These are phyloP conservation scores for Lepilemur ruficaudatus DNA, from an alignment of 2,797 vertebrate species.

Conservation along the genomic window DNA sequence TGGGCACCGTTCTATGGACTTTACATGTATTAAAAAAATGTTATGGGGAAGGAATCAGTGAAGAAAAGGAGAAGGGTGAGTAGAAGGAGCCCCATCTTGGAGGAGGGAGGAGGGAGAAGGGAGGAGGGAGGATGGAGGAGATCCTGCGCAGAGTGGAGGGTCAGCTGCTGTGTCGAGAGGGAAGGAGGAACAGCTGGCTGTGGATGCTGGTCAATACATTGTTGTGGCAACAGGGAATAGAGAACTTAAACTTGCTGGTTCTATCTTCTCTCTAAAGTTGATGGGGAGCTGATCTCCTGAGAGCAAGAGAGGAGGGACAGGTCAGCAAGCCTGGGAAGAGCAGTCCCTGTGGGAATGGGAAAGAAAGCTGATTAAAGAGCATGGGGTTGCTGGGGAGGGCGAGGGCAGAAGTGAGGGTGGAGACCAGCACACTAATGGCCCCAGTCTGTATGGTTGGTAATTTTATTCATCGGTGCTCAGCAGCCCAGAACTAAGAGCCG, in stretches of 20 bases:
- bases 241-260: neutral
- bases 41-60: neutral
- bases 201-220: neutral
- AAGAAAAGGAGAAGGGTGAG: neutral
- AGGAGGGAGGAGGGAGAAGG: neutral
- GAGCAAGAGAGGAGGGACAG: neutral
- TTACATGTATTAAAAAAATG: neutral
- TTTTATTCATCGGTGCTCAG: neutral
- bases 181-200: neutral
- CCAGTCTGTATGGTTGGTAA: neutral
- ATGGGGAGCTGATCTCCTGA: neutral
- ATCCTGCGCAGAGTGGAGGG: neutral
- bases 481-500: neutral
- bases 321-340: neutral
- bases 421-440: neutral
- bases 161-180: neutral
- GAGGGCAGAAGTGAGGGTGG: neutral
- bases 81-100: neutral
- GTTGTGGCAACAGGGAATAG: neutral
- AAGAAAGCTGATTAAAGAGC: neutral
- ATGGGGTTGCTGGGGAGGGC: neutral
- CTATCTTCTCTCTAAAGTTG: neutral
- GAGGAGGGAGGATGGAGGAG: neutral
- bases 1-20: neutral
- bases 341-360: neutral